Evolutionary conservation across 2,888 invertebrate genomes (phyloP).

Genomic region (Allolobophora icterica): DNA sequence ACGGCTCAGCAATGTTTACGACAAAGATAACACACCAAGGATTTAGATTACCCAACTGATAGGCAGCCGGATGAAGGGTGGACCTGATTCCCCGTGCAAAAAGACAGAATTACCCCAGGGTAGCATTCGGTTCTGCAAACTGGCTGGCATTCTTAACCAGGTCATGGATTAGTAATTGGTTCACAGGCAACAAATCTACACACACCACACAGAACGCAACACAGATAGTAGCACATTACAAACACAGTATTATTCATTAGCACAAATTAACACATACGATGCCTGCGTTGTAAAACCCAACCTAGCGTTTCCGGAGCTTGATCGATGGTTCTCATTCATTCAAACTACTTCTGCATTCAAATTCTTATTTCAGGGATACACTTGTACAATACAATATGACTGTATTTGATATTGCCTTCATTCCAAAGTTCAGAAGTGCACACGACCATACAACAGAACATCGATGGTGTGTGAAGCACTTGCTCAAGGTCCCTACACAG

Average conservation of each 20-base stretch:
- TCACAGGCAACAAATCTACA: neutral
- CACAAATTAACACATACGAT: neutral
- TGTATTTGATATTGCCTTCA: too few relatives aligned
- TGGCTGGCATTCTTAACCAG: neutral
- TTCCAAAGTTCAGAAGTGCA: too few relatives aligned
- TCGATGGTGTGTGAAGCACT: too few relatives aligned
- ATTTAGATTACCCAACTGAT: neutral
- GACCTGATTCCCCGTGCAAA: conserved; percentile 1
- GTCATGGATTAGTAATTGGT: neutral
- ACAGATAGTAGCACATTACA: neutral
- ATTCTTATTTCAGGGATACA: neutral
- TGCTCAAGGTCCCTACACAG: too few relatives aligned
- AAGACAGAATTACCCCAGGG: neutral
- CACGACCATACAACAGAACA: too few relatives aligned
- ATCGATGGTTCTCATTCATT: neutral
- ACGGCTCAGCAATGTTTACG: neutral
- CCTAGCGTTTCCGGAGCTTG: neutral
- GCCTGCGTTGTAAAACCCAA: neutral
- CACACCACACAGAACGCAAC: neutral
- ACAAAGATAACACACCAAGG: neutral
- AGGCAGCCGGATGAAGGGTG: neutral
- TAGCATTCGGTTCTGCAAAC: neutral
- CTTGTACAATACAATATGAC: too few relatives aligned
- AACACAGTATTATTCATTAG: neutral
- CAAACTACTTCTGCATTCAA: neutral